These are phyloP conservation scores for Pseudomyrmex cubaensis DNA, from an alignment of 1,140 invertebrate genomes.

Conservation along the genomic window DNA sequence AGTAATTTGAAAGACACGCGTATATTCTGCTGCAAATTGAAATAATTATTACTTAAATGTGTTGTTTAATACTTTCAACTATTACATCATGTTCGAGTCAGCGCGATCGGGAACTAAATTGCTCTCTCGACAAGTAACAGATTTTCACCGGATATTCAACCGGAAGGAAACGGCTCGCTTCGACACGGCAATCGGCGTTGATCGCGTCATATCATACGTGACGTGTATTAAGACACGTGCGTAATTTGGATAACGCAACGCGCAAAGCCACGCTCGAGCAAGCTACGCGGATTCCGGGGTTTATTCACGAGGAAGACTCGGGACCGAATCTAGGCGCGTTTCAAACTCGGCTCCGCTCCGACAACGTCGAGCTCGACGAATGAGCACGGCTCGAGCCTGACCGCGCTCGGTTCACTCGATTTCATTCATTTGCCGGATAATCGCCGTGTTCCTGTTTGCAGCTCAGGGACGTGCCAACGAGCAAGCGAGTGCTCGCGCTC, in stretches of 20 bases:
- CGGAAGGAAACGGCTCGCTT: background rate
- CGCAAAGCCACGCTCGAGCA: conserved; percentile 27
- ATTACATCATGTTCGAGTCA: too few species aligned
- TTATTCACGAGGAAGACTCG: conserved; percentile 55
- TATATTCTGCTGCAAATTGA: too few species aligned
- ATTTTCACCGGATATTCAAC: background rate
- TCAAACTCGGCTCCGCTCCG: background rate
- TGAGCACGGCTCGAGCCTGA: background rate
- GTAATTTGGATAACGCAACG: conserved; percentile 55
- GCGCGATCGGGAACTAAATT: too few species aligned
- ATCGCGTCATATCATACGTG: conserved; percentile 34
- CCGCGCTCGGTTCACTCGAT: conserved; percentile 75
- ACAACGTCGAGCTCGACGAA: conserved; percentile 16
- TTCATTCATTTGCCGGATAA: conserved; percentile 82
- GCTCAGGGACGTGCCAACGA: conserved; percentile 74
- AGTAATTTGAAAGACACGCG: too few species aligned
- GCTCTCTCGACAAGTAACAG: too few species aligned
- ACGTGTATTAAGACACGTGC: conserved; percentile 32
- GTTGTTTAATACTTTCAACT: background rate
- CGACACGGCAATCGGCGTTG: conserved; percentile 6
- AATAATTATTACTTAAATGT: too few species aligned
- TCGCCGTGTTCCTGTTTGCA: conserved; percentile 82
- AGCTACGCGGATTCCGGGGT: conserved; percentile 11
- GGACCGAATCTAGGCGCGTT: conserved; percentile 37
- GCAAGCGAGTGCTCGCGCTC: conserved; percentile 67